phyloP scores from a whole-genome alignment of 2,113 vertebrate genomes.

The Rostratula benghalensis region DNA sequence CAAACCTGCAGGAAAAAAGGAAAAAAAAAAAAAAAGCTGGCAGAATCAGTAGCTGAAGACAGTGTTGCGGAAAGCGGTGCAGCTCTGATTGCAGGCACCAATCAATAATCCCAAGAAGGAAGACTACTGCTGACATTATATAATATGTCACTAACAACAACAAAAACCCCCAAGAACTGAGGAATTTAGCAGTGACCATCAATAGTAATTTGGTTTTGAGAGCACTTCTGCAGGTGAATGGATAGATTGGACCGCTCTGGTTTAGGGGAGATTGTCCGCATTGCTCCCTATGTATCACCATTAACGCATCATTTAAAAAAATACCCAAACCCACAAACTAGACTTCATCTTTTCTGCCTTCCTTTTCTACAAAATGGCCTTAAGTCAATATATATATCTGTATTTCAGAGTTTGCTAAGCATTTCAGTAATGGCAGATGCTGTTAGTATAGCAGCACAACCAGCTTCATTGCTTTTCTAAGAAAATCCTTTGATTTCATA shows the following conservation, averaged over 20 bases:
- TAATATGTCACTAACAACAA: background rate
- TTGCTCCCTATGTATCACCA: background rate
- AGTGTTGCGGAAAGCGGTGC: background rate
- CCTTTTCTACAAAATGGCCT: background rate
- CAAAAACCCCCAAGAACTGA: background rate
- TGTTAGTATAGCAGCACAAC: background rate
- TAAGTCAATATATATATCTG: background rate
- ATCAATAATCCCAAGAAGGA: background rate
- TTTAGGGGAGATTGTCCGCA: background rate
- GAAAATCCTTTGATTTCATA: background rate
- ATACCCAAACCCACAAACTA: background rate
- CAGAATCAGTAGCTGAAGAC: background rate
- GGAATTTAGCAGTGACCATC: background rate
- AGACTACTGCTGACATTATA: background rate
- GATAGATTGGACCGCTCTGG: background rate
- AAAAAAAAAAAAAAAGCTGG: background rate
- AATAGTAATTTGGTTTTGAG: background rate
- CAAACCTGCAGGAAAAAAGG: background rate
- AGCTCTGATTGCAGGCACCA: background rate
- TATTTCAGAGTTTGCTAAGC: background rate
- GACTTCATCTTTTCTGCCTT: background rate
- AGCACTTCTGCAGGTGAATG: background rate
- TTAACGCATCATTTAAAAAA: background rate
- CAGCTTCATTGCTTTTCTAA: background rate
- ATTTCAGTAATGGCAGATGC: background rate